phyloP scores from a whole-genome alignment of 2,888 invertebrate species.

The Tetragonula carbonaria region DNA sequence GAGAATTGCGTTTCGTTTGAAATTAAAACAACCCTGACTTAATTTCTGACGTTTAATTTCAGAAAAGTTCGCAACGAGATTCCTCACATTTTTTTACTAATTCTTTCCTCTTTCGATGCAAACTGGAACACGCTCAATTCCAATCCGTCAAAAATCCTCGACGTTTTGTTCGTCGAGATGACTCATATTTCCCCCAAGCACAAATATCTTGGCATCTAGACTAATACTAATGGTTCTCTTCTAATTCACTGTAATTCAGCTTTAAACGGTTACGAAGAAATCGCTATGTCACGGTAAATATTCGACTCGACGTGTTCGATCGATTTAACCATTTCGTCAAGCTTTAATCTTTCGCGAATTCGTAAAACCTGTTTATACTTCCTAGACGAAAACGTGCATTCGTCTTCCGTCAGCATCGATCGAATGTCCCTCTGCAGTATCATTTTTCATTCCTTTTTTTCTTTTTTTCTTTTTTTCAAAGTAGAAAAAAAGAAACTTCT shows the following conservation, averaged over 20 bases:
- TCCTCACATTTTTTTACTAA: not conserved
- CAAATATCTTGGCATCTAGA: slow-evolving; percentile 39
- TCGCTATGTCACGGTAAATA: slow-evolving; percentile 28
- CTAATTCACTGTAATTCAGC: slow-evolving; percentile 24
- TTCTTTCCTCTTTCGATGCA: not conserved
- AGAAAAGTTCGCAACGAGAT: not conserved
- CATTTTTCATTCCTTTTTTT: not conserved
- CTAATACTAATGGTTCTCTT: slow-evolving; percentile 13
- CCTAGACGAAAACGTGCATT: too few species aligned
- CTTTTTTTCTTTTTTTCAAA: not conserved
- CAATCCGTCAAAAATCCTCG: slow-evolving; percentile 17
- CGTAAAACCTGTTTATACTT: slow-evolving; percentile 17
- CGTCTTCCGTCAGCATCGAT: not conserved
- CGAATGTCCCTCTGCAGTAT: not conserved
- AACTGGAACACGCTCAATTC: slow-evolving; percentile 21
- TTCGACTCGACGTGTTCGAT: slow-evolving; percentile 6
- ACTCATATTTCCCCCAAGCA: slow-evolving; percentile 27
- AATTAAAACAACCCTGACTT: slow-evolving; percentile 19
- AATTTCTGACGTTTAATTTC: slow-evolving; percentile 34
- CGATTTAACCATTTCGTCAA: slow-evolving; percentile 1
- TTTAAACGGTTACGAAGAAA: slow-evolving; percentile 35
- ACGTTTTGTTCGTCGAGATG: slow-evolving; percentile 5
- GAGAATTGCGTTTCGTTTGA: slow-evolving; percentile 2
- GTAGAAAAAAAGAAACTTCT: not conserved
- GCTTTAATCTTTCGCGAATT: slow-evolving; percentile 21